phyloP scores from a whole-genome alignment of 2,888 invertebrate species.

The Pimpla rufipes region DNA sequence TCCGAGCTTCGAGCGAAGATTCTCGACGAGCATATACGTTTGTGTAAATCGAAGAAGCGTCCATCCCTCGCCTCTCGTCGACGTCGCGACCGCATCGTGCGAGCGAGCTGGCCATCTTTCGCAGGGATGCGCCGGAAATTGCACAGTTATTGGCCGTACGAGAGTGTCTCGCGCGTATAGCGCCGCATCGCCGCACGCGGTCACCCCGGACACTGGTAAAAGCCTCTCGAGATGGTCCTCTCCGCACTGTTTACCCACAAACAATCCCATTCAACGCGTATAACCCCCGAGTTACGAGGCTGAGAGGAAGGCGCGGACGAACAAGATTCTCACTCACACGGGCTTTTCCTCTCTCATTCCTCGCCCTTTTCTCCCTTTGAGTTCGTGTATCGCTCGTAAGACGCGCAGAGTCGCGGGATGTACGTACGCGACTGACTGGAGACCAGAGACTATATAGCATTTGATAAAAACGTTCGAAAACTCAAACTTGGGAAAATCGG shows the following conservation, averaged over 20 bases:
- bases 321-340: conserved; percentile 55
- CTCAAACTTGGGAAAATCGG: too few species aligned
- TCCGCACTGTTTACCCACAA: conserved; percentile 78
- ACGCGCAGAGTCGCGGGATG: conserved; percentile 6
- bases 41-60: conserved; percentile 27
- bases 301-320: conserved; percentile 48
- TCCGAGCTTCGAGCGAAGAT: conserved; percentile 34
- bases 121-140: not conserved
- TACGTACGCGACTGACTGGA: too few species aligned
- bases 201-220: conserved; percentile 70
- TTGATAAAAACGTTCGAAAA: too few species aligned
- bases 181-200: too few species aligned
- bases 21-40: conserved; percentile 29
- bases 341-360: conserved; percentile 22
- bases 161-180: conserved; percentile 44
- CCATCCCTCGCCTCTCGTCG: conserved; percentile 5
- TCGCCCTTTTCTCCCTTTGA: conserved; percentile 11
- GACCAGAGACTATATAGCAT: too few species aligned
- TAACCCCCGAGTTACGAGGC: conserved; percentile 64
- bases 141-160: not conserved
- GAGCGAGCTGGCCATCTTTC: conserved; percentile 12
- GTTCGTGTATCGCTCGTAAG: conserved; percentile 12
- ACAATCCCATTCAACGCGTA: conserved; percentile 79
- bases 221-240: conserved; percentile 69
- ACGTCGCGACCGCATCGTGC: not conserved